Conservation (phyloP, 2,113 vertebrate genomes). For the Jaculus jaculus region DNA sequence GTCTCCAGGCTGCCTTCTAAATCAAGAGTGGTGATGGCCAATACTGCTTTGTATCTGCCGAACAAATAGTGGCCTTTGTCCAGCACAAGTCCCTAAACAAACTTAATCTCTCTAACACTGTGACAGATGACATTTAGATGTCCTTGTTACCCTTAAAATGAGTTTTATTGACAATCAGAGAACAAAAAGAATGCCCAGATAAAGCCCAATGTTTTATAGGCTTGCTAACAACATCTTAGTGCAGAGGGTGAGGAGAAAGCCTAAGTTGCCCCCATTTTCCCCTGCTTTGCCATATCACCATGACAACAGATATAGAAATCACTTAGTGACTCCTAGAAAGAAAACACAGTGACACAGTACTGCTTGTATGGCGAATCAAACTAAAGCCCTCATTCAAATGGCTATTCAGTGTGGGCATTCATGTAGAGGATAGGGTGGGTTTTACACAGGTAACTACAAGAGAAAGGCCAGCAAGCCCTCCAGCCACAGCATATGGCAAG, state of each 20-base stretch:
- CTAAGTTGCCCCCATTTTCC: constrained; percentile 96
- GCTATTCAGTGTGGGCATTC: constrained; percentile 94
- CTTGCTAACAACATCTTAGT: constrained; percentile 90
- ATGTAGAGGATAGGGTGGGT: constrained; percentile 92
- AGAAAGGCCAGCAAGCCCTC: constrained; percentile 90
- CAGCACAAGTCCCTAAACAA: constrained; percentile 93
- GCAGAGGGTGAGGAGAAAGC: constrained; percentile 91
- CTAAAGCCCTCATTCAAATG: constrained; percentile 93
- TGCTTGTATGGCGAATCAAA: constrained; percentile 95
- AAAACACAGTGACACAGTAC: constrained; percentile 95
- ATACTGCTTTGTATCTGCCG: constrained; percentile 87
- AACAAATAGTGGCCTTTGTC: constrained; percentile 92
- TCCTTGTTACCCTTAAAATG: constrained; percentile 94
- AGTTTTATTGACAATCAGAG: constrained; percentile 93
- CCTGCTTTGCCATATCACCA: constrained; percentile 94
- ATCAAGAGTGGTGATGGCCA: constrained; percentile 87
- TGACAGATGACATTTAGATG: constrained; percentile 93
- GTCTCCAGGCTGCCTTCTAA: constrained; percentile 84
- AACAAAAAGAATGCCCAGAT: constrained; percentile 92
- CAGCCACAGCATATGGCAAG: constrained; percentile 88
- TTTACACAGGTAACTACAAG: constrained; percentile 92
- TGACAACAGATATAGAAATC: constrained; percentile 99
- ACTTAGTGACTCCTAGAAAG: constrained; percentile 96
- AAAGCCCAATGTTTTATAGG: constrained; percentile 92
- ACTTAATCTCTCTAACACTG: constrained; percentile 93